Evolutionary conservation across 2,888 invertebrate genomes (phyloP).

Genomic region (Cerastoderma edule): DNA sequence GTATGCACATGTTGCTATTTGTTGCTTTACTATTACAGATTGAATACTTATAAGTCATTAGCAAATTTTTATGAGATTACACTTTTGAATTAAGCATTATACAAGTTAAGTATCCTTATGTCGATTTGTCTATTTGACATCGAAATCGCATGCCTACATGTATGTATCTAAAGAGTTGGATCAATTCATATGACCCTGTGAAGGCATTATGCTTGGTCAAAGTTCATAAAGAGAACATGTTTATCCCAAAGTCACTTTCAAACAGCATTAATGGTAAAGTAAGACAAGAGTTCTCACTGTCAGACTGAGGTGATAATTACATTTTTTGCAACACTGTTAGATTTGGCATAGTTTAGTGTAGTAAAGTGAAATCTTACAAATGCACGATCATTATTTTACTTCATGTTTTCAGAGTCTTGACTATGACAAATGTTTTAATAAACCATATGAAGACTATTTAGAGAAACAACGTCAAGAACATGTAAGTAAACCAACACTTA

Average conservation of each 20-base stretch:
- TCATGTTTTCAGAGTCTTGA: constrained; percentile 69
- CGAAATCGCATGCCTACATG: too few species aligned
- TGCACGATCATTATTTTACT: neutral
- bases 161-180: too few species aligned
- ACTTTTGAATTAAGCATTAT: too few species aligned
- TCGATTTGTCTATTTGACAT: too few species aligned
- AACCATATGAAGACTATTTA: constrained; percentile 66
- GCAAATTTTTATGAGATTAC: too few species aligned
- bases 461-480: constrained; percentile 60
- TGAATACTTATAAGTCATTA: too few species aligned
- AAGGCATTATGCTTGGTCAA: too few species aligned
- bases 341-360: neutral
- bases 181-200: too few species aligned
- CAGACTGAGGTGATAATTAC: neutral
- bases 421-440: constrained; percentile 73
- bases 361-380: neutral
- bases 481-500: constrained; percentile 55
- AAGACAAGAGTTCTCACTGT: neutral
- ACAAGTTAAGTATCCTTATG: too few species aligned
- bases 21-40: too few species aligned
- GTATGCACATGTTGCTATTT: too few species aligned
- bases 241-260: neutral
- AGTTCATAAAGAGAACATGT: neutral
- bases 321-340: neutral
- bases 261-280: neutral